Evolutionary conservation across 2,888 invertebrate genomes (phyloP), one percentile per base, ranked within the genome.

Genomic region (Tinea semifulvella): DNA sequence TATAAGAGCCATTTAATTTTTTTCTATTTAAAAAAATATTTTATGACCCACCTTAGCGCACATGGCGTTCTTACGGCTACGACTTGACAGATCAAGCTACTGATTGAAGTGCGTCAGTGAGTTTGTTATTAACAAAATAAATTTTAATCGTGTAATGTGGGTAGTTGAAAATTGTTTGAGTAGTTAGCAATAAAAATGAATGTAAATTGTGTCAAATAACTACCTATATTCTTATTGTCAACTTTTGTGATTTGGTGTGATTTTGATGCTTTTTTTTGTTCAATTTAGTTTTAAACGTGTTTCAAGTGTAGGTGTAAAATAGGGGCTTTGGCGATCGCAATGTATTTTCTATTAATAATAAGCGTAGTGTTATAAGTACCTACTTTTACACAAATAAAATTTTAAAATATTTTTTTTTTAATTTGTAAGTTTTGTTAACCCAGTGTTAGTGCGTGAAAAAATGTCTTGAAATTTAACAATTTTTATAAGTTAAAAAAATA

Each of bases 321-420:
- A 31, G 13, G 31, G 7, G 55, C 61, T 60, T 61, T 54, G 75
- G 75, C 74, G 75, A 65, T 63, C 76, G 76, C 68, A 68, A 61
- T 31, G 5, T 31, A 14, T 31, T 31, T 13, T 65, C 65, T 60
- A 64, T 73, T 63, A 67, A 61, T 69, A 68, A 63, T 75, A 79
- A 76, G 75, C 61, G 76, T 79, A 77, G 76, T 68, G 68, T 68
- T 31, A 14, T 31, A 31, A 4, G n/a, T n/a, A n/a, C n/a, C n/a
- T n/a, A 67, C 66, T 76, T 76, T 75, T 75, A 76, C 76, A 79
- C 64, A 60, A 68, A 69, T 76, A 13, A 26, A 26, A 26, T 26
- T n/a, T 26, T n/a, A 26, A 2, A 26, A 26, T 3, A 26, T n/a
- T 26, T 2, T 3, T 2, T 6, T 26, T 26, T 26, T 2, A n/a